A percentile compares a stretch with the other conserved stretches of the same genome.
phyloP scores from a whole-genome alignment of 30 jellyfish, hydroid and myxozoan species.

The Chrysaora quinquecirrha region DNA sequence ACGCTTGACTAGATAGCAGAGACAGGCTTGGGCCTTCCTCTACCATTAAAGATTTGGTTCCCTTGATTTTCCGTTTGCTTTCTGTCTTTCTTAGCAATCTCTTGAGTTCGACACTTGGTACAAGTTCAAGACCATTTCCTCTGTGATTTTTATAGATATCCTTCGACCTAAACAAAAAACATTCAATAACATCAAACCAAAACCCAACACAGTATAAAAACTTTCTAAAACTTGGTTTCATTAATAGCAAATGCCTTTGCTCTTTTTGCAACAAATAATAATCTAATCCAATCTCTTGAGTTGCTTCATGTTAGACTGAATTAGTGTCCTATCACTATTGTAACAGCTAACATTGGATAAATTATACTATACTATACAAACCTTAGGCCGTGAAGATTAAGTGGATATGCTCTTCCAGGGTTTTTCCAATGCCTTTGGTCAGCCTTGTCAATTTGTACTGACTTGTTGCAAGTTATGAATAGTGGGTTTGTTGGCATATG shows the following conservation, averaged over 20 bases:
- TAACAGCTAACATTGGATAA: too few species aligned
- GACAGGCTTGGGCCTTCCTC: not conserved
- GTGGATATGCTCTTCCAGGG: slow-evolving; percentile 79
- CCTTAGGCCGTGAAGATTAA: slow-evolving; percentile 31
- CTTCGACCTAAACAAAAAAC: too few species aligned
- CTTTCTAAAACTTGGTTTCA: too few species aligned
- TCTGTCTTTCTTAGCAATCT: not conserved
- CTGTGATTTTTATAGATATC: slow-evolving; percentile 29
- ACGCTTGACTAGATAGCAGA: slow-evolving; percentile 14
- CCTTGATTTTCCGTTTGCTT: not conserved
- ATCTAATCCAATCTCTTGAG: too few species aligned
- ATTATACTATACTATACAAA: too few species aligned
- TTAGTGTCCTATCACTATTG: too few species aligned
- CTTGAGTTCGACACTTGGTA: slow-evolving; percentile 1
- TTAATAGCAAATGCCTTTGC: too few species aligned
- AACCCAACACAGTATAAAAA: too few species aligned
- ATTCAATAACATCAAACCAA: too few species aligned
- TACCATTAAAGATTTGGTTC: not conserved
- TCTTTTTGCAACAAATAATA: too few species aligned
- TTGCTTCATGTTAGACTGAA: too few species aligned
- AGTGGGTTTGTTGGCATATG: slow-evolving; percentile 52
- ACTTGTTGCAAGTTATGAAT: slow-evolving; percentile 57
- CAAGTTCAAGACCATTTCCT: slow-evolving; percentile 20
- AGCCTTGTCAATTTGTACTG: not conserved
- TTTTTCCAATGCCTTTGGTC: slow-evolving; percentile 11